These are phyloP conservation scores for Zaprionus inermis DNA, from an alignment of 1,140 invertebrate species.

Conservation along the genomic window DNA sequence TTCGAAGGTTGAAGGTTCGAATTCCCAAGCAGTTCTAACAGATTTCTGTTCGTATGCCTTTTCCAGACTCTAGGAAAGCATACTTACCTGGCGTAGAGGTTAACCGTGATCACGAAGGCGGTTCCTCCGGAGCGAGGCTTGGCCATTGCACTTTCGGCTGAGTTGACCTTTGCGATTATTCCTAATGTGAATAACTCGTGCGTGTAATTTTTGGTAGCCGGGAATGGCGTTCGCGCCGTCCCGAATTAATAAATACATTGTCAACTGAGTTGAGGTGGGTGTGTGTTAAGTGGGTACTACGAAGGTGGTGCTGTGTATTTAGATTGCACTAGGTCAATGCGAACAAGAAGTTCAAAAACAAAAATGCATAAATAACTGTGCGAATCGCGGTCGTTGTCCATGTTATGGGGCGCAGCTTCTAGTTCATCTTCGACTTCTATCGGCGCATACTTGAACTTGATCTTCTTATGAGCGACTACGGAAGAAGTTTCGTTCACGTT, in stretches of 20 bases:
- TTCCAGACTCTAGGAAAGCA: slow-evolving; percentile 65
- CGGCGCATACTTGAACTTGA: slow-evolving; percentile 64
- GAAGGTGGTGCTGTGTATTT: background rate
- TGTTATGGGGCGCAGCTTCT: slow-evolving; percentile 34
- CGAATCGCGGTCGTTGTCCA: slow-evolving; percentile 31
- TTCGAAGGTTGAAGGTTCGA: background rate
- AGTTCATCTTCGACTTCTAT: slow-evolving; percentile 22
- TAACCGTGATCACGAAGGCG: slow-evolving; percentile 88
- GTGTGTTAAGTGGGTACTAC: too few species aligned
- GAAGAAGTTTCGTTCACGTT: slow-evolving; percentile 46
- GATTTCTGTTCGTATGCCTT: background rate
- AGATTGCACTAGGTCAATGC: slow-evolving; percentile 53
- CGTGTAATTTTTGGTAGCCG: slow-evolving; percentile 84
- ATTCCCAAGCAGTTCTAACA: slow-evolving; percentile 61
- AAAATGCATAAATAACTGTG: background rate
- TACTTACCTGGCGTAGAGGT: slow-evolving; percentile 86
- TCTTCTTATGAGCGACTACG: slow-evolving; percentile 56
- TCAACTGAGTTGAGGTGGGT: slow-evolving; percentile 10
- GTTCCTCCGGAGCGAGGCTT: slow-evolving; percentile 87
- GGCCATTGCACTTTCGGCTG: slow-evolving; percentile 70
- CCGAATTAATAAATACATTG: slow-evolving; percentile 36
- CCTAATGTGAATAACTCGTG: slow-evolving; percentile 84
- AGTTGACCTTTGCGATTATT: slow-evolving; percentile 82
- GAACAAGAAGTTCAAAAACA: slow-evolving; percentile 31
- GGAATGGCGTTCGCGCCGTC: slow-evolving; percentile 64